Base-by-base conservation (phyloP, 2,797 vertebrate species). In the Momotus momota region DNA sequence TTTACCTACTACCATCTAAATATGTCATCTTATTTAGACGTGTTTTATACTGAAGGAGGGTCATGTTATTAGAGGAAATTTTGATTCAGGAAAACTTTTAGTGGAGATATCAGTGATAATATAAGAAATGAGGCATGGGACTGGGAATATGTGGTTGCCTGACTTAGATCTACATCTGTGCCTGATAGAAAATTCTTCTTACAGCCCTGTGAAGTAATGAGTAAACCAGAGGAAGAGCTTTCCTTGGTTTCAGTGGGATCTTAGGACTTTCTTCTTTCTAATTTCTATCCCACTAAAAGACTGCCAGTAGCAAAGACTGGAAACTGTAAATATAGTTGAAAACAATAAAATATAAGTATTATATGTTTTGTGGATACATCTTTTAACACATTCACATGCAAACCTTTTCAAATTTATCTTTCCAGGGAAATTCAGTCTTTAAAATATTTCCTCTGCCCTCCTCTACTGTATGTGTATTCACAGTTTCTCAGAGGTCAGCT, bases 1-100 rank as follows among this genome's bases (percentile, higher is more conserved):
- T 93, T 87, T 93, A 88, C 19, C 38, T 90, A 81, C 26, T 90
- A 81, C 26, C 81, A 81, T 92, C 83, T 95, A 93, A 97, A 94
- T 95, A 72, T 80, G 48, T 93, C 71, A 75, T 93, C 94, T 90
- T 90, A 96, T 85, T 96, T 62, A 74, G 64, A 61, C 81, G 13
- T 29, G 51, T 60, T 90, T 94, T 51, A 61, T 48, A 49, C 51
- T 62, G 40, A 52, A 66, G 40, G n/a, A 49, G 43, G 57, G 54
- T 90, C 65, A 61, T n/a, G 40, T 62, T 81, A 31, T 60, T 78
- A 54, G 35, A 55, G n/a, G 51, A 90, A 88, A 80, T 52, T 77
- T 90, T 81, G 86, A 72, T 79, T 94, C 43, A 46, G 27, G 20
- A 58, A 90, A 88, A 45, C 21, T 66, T 91, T 31, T 21, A 88